Evolutionary conservation across 2,113 vertebrate species (phyloP), one percentile per base, ranked within the genome.

Genomic region (Menidia beryllina): DNA sequence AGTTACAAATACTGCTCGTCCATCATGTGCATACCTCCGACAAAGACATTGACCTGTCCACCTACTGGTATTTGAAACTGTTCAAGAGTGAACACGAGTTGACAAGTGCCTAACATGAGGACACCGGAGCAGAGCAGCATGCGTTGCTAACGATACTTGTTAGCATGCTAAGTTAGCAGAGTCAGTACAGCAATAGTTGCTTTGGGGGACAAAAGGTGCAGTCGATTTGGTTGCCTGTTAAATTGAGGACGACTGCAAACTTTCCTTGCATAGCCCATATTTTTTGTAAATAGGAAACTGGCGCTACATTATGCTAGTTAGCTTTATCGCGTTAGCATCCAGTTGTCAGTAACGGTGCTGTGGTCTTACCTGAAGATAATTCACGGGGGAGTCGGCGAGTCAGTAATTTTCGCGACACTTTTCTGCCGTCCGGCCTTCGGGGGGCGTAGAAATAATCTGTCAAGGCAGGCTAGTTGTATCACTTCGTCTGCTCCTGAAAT

Each of bases 361-460:
- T 6, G 41, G 7, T 17, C 79, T 86, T 77, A 91, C 90, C 90
- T 87, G 84, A 11, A 73, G 63, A 75, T 61, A 1, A 51, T 82
- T 56, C 49, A 68, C 57, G 60, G 26, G 27, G 48, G 36, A 68
- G 45, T 47, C 41, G 8, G 8, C 15, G 3, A 43, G 41, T 45
- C 26, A 3, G 69, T 26, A 2, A 68, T 19, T 73, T 57, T 20
- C 50, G 9, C 45, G 38, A 1, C 8, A 52, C 45, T 47, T n/a
- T 3, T 23, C 38, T 8, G 45, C 38, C 43, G 60, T 25, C 34
- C 36, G 21, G 41, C 20, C 30, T 43, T 57, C 23, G 4, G 26
- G 6, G n/a, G 5, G 11, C 4, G 7, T 45, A 3, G 34, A 56
- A 7, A 4, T 14, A 69, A 1, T 58, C 38, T 8, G 21, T 27